These are phyloP conservation scores for Sebastes ruberrimus DNA, from an alignment of 2,797 vertebrate species.

Conservation along the genomic window DNA sequence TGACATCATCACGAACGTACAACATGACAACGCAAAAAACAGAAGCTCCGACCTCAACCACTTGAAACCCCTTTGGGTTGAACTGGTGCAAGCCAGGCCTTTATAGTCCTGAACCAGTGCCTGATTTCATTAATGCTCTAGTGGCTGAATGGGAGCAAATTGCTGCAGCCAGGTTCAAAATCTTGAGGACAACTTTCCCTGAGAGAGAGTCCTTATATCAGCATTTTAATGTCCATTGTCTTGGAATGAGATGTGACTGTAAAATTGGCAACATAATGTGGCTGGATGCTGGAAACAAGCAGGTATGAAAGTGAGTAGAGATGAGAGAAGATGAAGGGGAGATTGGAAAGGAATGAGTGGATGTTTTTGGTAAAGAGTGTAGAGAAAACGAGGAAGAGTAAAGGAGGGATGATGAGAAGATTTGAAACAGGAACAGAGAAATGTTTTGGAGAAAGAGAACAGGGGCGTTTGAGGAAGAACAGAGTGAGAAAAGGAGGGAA, in stretches of 20 bases:
- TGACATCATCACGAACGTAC: no score
- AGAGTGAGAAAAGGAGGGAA: slow-evolving; percentile 17
- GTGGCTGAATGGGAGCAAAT: neutral
- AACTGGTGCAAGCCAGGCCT: neutral
- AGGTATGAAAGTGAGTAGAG: slow-evolving; percentile 4
- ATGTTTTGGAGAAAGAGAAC: slow-evolving; percentile 29
- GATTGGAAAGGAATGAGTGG: slow-evolving; percentile 19
- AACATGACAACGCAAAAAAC: no score
- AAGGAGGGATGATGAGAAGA: slow-evolving; percentile 33
- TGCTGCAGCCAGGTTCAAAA: neutral
- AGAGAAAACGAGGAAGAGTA: neutral
- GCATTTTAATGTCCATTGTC: neutral
- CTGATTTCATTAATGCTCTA: neutral
- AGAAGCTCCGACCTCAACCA: neutral
- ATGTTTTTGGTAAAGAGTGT: slow-evolving; percentile 33
- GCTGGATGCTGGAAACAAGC: neutral
- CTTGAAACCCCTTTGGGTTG: neutral
- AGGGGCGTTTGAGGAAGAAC: slow-evolving; percentile 31
- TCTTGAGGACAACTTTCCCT: neutral
- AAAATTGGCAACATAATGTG: neutral
- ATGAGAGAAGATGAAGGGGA: slow-evolving; percentile 1
- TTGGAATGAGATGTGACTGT: neutral
- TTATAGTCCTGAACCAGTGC: neutral
- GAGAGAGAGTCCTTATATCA: neutral
- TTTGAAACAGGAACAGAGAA: slow-evolving; percentile 33